phyloP scores from a whole-genome alignment of 2,797 vertebrate species.

The Anabas testudineus region DNA sequence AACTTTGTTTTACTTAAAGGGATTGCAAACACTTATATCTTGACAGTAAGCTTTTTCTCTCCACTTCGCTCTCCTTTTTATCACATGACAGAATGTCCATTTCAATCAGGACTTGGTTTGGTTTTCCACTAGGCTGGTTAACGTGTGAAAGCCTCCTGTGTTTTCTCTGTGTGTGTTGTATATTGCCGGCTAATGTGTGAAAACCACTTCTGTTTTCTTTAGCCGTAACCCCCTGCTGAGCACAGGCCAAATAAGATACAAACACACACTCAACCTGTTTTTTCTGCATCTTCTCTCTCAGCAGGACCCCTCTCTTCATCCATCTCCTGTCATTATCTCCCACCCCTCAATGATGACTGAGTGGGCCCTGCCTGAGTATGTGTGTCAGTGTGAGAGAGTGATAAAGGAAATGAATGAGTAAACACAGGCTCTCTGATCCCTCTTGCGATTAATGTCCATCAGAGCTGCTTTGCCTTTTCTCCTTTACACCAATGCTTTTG shows the following conservation, averaged over 20 bases:
- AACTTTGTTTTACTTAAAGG: not conserved
- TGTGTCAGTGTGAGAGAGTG: conserved; percentile 29
- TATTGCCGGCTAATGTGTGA: conserved; percentile 63
- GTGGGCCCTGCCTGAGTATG: conserved; percentile 28
- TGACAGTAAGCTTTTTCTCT: not conserved
- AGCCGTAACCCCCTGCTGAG: conserved; percentile 51
- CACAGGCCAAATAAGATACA: conserved; percentile 29
- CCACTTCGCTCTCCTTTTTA: no score
- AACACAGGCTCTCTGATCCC: conserved; percentile 42
- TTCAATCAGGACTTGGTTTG: conserved; percentile 11
- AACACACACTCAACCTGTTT: conserved; percentile 41
- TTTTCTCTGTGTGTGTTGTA: conserved; percentile 32
- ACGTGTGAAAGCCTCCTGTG: conserved; percentile 42
- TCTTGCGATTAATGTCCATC: conserved; percentile 5
- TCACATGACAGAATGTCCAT: not conserved
- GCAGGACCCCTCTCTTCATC: conserved; percentile 52
- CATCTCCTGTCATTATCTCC: conserved; percentile 73
- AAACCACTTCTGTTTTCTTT: conserved; percentile 72
- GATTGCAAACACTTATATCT: not conserved
- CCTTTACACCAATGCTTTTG: not conserved
- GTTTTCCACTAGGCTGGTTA: conserved; percentile 36
- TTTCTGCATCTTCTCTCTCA: conserved; percentile 59
- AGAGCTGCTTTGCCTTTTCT: conserved; percentile 22
- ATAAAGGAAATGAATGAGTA: conserved; percentile 58
- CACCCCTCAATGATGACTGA: conserved; percentile 63